Conservation (phyloP, 2,888 invertebrate genomes). For the Mantis religiosa region DNA sequence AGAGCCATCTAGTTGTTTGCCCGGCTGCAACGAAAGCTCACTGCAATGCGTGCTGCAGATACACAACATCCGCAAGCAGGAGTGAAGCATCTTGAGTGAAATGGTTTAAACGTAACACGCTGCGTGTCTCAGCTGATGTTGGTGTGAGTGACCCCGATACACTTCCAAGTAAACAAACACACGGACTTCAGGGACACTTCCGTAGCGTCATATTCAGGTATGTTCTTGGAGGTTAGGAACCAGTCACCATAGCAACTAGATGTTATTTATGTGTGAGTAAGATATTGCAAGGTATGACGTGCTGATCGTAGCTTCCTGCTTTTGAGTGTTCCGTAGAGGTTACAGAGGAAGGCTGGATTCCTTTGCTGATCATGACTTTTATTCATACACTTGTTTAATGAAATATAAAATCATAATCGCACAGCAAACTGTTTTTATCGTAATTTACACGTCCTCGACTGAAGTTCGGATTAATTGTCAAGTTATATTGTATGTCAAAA, state of each 20-base stretch:
- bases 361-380: too few species aligned
- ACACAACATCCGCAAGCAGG: neutral
- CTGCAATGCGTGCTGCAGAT: neutral
- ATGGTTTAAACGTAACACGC: neutral
- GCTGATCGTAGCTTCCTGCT: too few species aligned
- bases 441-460: too few species aligned
- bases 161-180: neutral
- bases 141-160: neutral
- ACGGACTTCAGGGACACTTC: neutral
- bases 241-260: neutral
- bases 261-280: too few species aligned
- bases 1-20: neutral
- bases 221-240: neutral
- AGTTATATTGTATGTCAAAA: too few species aligned
- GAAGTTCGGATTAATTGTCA: too few species aligned
- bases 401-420: too few species aligned
- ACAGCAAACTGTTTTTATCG: too few species aligned
- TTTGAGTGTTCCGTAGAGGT: too few species aligned
- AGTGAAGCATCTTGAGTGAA: neutral
- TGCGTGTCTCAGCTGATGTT: neutral
- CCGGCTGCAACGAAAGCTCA: neutral
- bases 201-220: neutral
- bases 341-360: too few species aligned
- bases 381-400: too few species aligned
- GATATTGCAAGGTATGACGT: too few species aligned